These are phyloP conservation scores for Streblospio benedicti DNA, from an alignment of 1,140 invertebrate species.

Conservation along the genomic window DNA sequence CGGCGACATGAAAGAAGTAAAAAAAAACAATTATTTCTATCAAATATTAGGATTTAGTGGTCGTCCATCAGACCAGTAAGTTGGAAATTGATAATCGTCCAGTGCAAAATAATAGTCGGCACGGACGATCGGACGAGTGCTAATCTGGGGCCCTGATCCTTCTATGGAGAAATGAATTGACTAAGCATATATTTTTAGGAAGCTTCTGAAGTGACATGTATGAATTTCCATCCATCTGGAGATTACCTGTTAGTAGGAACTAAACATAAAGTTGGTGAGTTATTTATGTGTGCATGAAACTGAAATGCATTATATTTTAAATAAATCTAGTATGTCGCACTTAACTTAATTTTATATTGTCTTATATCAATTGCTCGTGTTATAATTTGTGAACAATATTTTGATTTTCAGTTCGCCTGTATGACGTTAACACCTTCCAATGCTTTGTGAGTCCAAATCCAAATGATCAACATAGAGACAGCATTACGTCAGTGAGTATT, in stretches of 20 bases:
- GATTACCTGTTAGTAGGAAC: constrained; percentile 90
- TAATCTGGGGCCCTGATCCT: not conserved
- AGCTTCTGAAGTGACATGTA: constrained; percentile 73
- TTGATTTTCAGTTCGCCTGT: constrained; percentile 64
- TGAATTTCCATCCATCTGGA: constrained; percentile 90
- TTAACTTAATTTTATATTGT: not conserved
- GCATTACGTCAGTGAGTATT: constrained; percentile 70
- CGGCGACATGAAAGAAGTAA: too few relatives aligned
- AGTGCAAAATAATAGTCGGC: not conserved
- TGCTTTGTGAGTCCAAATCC: constrained; percentile 89
- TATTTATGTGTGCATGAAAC: not conserved
- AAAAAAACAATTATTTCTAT: not conserved
- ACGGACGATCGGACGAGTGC: not conserved
- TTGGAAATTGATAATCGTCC: not conserved
- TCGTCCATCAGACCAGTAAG: not conserved
- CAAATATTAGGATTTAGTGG: not conserved
- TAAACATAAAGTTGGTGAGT: constrained; percentile 65
- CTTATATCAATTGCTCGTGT: not conserved
- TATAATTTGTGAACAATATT: not conserved
- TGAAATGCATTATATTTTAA: not conserved
- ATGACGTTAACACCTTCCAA: constrained; percentile 90
- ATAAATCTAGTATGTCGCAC: not conserved
- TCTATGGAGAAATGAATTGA: not conserved
- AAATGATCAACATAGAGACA: constrained; percentile 78
- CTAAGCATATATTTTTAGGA: constrained; percentile 55